A percentile compares a stretch with the other conserved stretches of the same genome.
Conservation (phyloP, 2,888 invertebrate species). For the Chrysopilus asiliformis region DNA sequence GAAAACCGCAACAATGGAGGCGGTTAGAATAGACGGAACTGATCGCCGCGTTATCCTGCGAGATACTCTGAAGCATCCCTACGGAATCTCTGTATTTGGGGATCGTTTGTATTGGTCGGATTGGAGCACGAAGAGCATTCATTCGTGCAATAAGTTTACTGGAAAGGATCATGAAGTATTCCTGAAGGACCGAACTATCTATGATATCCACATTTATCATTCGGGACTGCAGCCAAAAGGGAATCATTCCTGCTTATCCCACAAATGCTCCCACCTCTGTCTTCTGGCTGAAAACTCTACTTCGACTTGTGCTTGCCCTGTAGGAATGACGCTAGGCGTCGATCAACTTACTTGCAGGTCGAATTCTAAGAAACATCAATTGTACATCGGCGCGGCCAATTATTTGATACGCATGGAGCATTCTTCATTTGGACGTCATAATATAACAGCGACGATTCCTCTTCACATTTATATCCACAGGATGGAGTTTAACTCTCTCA, state of each 20-base stretch:
- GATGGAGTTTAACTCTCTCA: constrained; percentile 49
- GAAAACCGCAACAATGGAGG: constrained; percentile 51
- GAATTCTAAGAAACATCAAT: constrained; percentile 30
- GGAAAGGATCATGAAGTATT: constrained; percentile 48
- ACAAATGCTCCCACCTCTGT: constrained; percentile 65
- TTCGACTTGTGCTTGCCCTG: constrained; percentile 62
- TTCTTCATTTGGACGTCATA: constrained; percentile 51
- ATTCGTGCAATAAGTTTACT: constrained; percentile 63
- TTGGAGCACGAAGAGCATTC: constrained; percentile 61
- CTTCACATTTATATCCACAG: constrained; percentile 45
- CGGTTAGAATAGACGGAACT: constrained; percentile 48
- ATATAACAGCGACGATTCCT: constrained; percentile 37
- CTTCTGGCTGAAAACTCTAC: constrained; percentile 45
- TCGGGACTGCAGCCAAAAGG: constrained; percentile 44
- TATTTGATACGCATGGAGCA: constrained; percentile 49
- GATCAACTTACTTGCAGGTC: constrained; percentile 46
- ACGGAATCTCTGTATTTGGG: constrained; percentile 75
- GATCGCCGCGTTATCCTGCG: constrained; percentile 47
- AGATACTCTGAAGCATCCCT: constrained; percentile 63
- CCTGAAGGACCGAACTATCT: constrained; percentile 38
- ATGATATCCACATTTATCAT: constrained; percentile 60
- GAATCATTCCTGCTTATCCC: constrained; percentile 47
- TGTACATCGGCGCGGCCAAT: constrained; percentile 41
- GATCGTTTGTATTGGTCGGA: constrained; percentile 84
- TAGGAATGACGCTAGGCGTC: constrained; percentile 45